phyloP scores from a whole-genome alignment of 2,797 vertebrate species.

The Acomys russatus region DNA sequence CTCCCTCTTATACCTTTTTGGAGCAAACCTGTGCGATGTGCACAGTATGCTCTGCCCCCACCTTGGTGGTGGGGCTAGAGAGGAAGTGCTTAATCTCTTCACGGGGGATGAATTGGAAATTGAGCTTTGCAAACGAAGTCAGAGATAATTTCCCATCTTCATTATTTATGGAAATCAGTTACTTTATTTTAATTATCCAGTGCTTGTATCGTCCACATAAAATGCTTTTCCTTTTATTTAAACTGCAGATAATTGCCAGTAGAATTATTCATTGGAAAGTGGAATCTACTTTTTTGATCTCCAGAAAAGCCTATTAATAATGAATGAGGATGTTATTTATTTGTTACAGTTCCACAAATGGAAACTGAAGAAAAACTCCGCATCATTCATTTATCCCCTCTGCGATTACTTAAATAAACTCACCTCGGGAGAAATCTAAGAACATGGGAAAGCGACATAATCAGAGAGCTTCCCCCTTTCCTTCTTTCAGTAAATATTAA shows the following conservation, averaged over 20 bases:
- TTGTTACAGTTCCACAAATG: conserved; percentile 72
- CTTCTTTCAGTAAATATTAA: background rate
- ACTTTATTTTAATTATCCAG: conserved; percentile 81
- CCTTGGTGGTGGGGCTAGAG: background rate
- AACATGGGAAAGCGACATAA: background rate
- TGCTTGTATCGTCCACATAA: conserved; percentile 75
- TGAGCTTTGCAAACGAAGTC: conserved; percentile 77
- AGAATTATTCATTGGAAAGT: conserved; percentile 82
- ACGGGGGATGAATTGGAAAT: conserved; percentile 71
- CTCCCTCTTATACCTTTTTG: conserved; percentile 39
- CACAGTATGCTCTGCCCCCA: background rate
- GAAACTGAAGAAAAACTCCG: conserved; percentile 54
- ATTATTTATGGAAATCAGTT: conserved; percentile 85
- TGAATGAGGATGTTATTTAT: conserved; percentile 80
- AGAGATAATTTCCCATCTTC: conserved; percentile 81
- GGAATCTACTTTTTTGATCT: conserved; percentile 81
- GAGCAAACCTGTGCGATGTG: conserved; percentile 5
- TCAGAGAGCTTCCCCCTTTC: background rate
- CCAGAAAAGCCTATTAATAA: conserved; percentile 81
- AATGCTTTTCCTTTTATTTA: conserved; percentile 82
- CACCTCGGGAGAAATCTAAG: conserved; percentile 42
- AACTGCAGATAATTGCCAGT: conserved; percentile 79
- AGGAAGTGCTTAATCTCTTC: conserved; percentile 74
- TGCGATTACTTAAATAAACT: conserved; percentile 64
- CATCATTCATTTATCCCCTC: conserved; percentile 28